phyloP scores from a whole-genome alignment of 2,113 vertebrate genomes.

The Poecilia latipinna region DNA sequence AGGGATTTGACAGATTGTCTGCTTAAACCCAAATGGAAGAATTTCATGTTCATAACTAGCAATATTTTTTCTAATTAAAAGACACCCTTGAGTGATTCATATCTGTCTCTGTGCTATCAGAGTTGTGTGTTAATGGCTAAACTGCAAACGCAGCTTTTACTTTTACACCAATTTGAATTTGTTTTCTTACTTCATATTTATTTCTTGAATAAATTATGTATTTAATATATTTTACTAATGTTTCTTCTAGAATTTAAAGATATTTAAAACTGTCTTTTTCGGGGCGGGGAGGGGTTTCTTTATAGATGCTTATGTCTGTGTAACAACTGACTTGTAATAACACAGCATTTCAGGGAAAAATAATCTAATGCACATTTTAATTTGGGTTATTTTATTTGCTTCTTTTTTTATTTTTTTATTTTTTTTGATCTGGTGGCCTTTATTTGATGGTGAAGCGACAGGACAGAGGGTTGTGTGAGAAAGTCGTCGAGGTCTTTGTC shows the following conservation, averaged over 20 bases:
- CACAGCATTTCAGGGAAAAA: too few relatives aligned
- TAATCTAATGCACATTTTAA: background rate
- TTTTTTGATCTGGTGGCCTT: too few relatives aligned
- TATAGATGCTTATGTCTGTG: background rate
- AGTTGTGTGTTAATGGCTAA: background rate
- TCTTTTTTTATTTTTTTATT: background rate
- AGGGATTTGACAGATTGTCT: conserved; percentile 17
- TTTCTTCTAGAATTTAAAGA: background rate
- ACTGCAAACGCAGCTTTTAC: background rate
- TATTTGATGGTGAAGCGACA: too few relatives aligned
- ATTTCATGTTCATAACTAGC: conserved; percentile 23
- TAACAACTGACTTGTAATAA: background rate
- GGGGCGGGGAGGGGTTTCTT: background rate
- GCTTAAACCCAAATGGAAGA: conserved; percentile 14
- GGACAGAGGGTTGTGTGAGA: too few relatives aligned
- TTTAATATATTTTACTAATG: background rate
- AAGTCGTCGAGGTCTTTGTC: too few relatives aligned
- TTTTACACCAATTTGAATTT: background rate
- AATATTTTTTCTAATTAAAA: conserved; percentile 9
- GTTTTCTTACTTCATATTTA: background rate
- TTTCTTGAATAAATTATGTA: background rate
- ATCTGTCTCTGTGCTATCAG: background rate
- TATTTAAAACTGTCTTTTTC: background rate
- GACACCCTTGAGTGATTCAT: background rate
- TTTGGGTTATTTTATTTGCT: background rate